These are phyloP conservation scores for Styela plicata DNA, from an alignment of 23 tunicate genomes.

Conservation along the genomic window DNA sequence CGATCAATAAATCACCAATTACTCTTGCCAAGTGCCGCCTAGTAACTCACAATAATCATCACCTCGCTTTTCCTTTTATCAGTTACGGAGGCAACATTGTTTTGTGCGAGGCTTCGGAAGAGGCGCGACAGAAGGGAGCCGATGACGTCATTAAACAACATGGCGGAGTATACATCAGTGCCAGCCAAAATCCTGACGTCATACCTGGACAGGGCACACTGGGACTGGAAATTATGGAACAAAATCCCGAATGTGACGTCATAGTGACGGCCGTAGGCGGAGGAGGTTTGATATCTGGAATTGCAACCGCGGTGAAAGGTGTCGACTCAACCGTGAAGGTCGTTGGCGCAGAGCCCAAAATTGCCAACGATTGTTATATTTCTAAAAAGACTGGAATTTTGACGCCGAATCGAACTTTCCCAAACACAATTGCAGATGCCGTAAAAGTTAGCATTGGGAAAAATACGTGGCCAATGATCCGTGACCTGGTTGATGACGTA, in stretches of 20 bases:
- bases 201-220: slow-evolving; percentile 94
- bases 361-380: slow-evolving; percentile 80
- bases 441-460: slow-evolving; percentile 74
- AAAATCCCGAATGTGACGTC: slow-evolving; percentile 75
- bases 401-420: slow-evolving; percentile 38
- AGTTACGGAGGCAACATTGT: slow-evolving; percentile 75
- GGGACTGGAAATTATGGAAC: slow-evolving; percentile 86
- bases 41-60: too few species aligned
- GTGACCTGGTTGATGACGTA: slow-evolving; percentile 92
- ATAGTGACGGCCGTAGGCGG: slow-evolving; percentile 93
- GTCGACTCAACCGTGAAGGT: slow-evolving; percentile 67
- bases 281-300: slow-evolving; percentile 91
- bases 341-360: slow-evolving; percentile 94
- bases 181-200: slow-evolving; percentile 63
- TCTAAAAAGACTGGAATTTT: slow-evolving; percentile 49
- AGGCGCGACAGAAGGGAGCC: slow-evolving; percentile 44
- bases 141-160: slow-evolving; percentile 52
- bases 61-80: neutral
- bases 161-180: slow-evolving; percentile 41
- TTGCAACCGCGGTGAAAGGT: slow-evolving; percentile 75
- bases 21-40: too few species aligned
- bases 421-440: slow-evolving; percentile 90
- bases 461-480: slow-evolving; percentile 95
- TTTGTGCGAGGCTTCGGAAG: slow-evolving; percentile 50
- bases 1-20: too few species aligned